Evolutionary conservation across 2,888 invertebrate genomes (phyloP).

Genomic region (Encarsia formosa): DNA sequence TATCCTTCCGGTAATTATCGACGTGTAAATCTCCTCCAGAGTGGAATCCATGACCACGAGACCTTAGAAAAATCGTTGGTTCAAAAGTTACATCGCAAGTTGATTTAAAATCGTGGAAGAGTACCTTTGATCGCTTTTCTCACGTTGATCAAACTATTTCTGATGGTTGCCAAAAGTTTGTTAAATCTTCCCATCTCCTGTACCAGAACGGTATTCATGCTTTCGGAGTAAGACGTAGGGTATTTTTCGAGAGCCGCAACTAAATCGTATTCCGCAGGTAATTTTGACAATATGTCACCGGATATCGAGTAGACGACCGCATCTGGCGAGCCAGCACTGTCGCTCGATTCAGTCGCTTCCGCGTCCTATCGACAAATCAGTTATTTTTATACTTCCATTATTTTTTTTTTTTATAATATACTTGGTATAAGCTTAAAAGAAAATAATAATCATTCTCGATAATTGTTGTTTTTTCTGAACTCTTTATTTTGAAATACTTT

Average conservation of each 20-base stretch:
- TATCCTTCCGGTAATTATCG: slow-evolving; percentile 79
- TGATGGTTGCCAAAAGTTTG: slow-evolving; percentile 67
- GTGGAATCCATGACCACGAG: slow-evolving; percentile 80
- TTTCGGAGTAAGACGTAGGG: slow-evolving; percentile 76
- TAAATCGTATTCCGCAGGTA: slow-evolving; percentile 71
- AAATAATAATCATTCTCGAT: too few relatives aligned
- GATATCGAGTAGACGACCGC: slow-evolving; percentile 77
- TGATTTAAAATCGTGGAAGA: background rate
- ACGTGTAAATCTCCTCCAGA: slow-evolving; percentile 80
- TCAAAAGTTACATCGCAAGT: too few relatives aligned
- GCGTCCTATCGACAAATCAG: too few relatives aligned
- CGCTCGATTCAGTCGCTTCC: slow-evolving; percentile 54
- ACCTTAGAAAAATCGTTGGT: slow-evolving; percentile 55
- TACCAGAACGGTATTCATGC: slow-evolving; percentile 89
- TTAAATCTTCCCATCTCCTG: slow-evolving; percentile 82
- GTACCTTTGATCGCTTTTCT: slow-evolving; percentile 84
- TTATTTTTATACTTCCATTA: too few relatives aligned
- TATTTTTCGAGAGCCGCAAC: slow-evolving; percentile 64
- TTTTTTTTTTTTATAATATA: too few relatives aligned
- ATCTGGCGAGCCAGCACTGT: slow-evolving; percentile 68
- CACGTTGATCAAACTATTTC: slow-evolving; percentile 73
- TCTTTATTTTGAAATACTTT: too few relatives aligned
- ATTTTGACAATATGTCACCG: slow-evolving; percentile 70
- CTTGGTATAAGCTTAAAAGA: too few relatives aligned
- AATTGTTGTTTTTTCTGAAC: too few relatives aligned